Base-by-base conservation (phyloP, 92 coral and sea anemone genomes). In the Porites rus region DNA sequence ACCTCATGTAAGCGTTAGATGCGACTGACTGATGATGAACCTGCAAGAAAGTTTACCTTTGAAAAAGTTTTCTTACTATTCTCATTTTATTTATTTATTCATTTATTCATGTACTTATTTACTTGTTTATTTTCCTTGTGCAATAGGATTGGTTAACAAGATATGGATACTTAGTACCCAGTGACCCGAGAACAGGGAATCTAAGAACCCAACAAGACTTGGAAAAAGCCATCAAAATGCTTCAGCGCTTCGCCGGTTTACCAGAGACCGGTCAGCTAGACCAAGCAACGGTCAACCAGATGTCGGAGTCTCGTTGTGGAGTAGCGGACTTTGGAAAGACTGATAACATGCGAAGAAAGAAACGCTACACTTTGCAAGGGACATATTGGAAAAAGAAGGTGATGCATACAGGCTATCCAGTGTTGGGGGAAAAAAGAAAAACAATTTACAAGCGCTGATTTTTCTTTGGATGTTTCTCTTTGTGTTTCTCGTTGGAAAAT, bases 311-410 rank as follows among this genome's bases (percentile, higher is more conserved):
- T 10, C 91, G 99, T 38, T 96, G 99, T 24, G 98, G 98, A 19
- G 81, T 96, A 75, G 84, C 97, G 20, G 99, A 96, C 65, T 84
- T 91, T 67, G 96, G 99, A 6, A 92, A 92, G 6, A 69, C 96
- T 19, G 99, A 96, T 77, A 93, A 81, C 19, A 79, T 92, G 62
- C 87, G 88, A 22, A 81, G 99, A 89, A 89, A 91, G 77, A 86
- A 86, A 66, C 77, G 99, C 74, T 95, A 88, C 51, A 91, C 94
- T 25, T 43, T 96, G 14, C 99, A 96, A 31, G 97, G 98, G 7
- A 87, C 95, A 0, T 64, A 62, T 50, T 96, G 99, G 99, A 83
- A 83, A 67, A 96, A 96, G 72, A 82, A 66, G 75, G 99, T 96
- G 88, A 69, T 38, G 46, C 46, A 38, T 38, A 38, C 6, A 38